Conservation (phyloP, 2,888 invertebrate species). For the Drosophila prolongata region DNA sequence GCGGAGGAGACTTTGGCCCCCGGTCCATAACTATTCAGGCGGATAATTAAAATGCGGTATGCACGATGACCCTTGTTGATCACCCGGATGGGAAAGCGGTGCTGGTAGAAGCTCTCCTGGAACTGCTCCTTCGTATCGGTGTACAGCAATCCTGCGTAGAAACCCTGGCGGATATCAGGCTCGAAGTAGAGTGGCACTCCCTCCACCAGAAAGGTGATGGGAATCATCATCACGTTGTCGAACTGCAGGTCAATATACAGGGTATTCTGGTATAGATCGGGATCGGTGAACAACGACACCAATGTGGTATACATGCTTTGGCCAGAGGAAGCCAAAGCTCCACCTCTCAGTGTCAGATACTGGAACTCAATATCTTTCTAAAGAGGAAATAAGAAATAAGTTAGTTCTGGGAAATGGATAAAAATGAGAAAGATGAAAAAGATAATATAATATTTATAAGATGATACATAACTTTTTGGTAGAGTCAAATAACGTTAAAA, state of each 20-base stretch:
- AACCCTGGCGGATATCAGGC: constrained; percentile 69
- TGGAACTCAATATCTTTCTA: constrained; percentile 61
- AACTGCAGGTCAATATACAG: constrained; percentile 68
- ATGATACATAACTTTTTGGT: too few species aligned
- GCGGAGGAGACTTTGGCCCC: neutral
- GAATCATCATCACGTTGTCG: constrained; percentile 64
- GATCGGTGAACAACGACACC: constrained; percentile 69
- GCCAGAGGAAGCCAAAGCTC: constrained; percentile 64
- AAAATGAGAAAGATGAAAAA: too few species aligned
- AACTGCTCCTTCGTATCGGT: constrained; percentile 61
- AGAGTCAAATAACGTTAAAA: too few species aligned
- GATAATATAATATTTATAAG: too few species aligned
- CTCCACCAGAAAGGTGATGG: constrained; percentile 71
- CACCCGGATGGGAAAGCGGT: constrained; percentile 60
- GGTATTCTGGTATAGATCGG: constrained; percentile 74
- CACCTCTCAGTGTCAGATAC: constrained; percentile 68
- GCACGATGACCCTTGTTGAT: constrained; percentile 70
- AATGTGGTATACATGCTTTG: constrained; percentile 74
- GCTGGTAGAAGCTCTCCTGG: constrained; percentile 42
- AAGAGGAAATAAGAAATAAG: neutral
- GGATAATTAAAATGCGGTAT: constrained; percentile 73
- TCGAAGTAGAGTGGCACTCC: constrained; percentile 78
- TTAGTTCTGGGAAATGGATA: too few species aligned
- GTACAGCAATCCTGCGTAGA: constrained; percentile 70
- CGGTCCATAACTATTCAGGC: constrained; percentile 51